Evolutionary conservation across 1,140 invertebrate species (phyloP).

Genomic region (Drosophila melanica): DNA sequence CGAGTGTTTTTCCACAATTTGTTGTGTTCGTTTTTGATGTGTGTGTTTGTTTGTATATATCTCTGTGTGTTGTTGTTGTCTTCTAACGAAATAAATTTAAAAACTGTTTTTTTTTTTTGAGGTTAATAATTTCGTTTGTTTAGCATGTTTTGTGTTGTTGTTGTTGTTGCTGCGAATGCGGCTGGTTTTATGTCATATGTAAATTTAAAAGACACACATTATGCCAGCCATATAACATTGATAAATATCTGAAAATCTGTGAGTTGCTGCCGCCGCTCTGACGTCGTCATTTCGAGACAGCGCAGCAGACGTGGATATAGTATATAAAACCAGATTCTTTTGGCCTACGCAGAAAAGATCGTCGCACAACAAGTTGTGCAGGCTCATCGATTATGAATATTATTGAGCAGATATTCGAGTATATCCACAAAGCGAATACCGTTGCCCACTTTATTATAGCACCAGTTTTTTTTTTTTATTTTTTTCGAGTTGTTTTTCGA

Average conservation of each 20-base stretch:
- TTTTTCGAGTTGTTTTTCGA: not conserved
- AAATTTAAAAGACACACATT: constrained; percentile 61
- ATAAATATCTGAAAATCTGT: constrained; percentile 45
- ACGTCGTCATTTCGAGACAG: constrained; percentile 25
- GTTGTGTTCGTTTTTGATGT: not conserved
- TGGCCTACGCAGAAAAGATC: constrained; percentile 40
- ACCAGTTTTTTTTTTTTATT: constrained; percentile 39
- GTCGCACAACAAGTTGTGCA: constrained; percentile 69
- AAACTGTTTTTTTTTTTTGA: constrained; percentile 31
- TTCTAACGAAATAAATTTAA: constrained; percentile 22
- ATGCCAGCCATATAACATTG: constrained; percentile 33
- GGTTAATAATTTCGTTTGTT: constrained; percentile 65
- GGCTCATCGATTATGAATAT: constrained; percentile 74
- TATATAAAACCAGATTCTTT: constrained; percentile 63
- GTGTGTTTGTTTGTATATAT: not conserved
- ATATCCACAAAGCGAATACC: constrained; percentile 55
- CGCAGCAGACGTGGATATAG: not conserved
- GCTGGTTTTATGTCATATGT: constrained; percentile 63
- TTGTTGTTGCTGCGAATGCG: constrained; percentile 17
- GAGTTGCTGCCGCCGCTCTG: not conserved
- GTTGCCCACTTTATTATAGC: constrained; percentile 55
- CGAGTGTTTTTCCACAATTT: constrained; percentile 3
- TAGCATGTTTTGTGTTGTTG: constrained; percentile 44
- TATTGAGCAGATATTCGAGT: constrained; percentile 61
- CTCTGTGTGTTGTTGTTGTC: constrained; percentile 16